Base-by-base conservation (phyloP, 1,140 invertebrate species). In the Wasmannia auropunctata region DNA sequence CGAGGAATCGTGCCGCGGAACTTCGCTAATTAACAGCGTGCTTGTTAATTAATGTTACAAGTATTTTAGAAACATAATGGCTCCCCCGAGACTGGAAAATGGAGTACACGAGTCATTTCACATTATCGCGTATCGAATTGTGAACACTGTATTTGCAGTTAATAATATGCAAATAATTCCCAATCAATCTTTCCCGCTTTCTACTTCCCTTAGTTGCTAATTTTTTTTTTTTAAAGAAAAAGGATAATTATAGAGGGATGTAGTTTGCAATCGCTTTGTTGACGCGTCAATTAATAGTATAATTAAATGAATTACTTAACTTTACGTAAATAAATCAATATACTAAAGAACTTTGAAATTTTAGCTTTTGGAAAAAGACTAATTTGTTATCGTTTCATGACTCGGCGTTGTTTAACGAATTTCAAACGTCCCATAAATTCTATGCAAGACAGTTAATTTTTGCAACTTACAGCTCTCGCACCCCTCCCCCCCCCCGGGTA, bases 31-130 rank as follows among this genome's bases (percentile, higher is more conserved):
- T 89, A 91, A 91, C 91, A 79, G 31, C 56, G 51, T 63, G 81
- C 54, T n/a, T 63, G 85, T 88, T 91, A 88, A 91, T 92, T 92
- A 90, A 88, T 86, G 87, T 91, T 86, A 86, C 84, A 49, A 60
- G 49, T 67, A 77, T 63, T 65, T 60, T 37, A 37, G 75, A 43
- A 85, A 76, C 49, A 80, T 46, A 63, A 86, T 86, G 62, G 49
- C 43, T 80, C 16, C 22, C 7, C 22, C 3, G 56, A 54, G 37
- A 34, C n/a, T n/a, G 40, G 72, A 40, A 67, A 60, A 88, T 16
- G 25, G 16, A 10, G 8, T 11, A 63, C 25, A 51, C n/a, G 49
- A 43, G 34, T 77, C 72, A 65, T 88, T 88, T 88, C 86, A 37
- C 11, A 28, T 77, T 69, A 49, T 5, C n/a, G 0, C 7, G 16